Base-by-base conservation (phyloP, 2,888 invertebrate genomes). In the Dascillus cervinus region DNA sequence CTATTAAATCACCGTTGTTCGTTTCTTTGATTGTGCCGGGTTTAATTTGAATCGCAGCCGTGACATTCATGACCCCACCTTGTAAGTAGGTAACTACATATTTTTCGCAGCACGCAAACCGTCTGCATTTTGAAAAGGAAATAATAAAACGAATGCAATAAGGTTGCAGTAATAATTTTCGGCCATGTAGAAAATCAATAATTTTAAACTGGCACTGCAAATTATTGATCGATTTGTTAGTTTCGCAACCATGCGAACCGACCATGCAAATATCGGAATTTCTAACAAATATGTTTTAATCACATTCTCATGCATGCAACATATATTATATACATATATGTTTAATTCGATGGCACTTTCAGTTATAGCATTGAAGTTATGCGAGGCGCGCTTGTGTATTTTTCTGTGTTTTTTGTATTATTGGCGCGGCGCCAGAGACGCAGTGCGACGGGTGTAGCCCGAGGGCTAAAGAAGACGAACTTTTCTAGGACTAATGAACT, bases 401-500 rank as follows among this genome's bases (percentile, higher is more conserved):
- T 34, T 21, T 8, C 21, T 10, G 6, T 8, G 19, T 32, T 11
- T 8, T 24, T 24, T n/a, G 30, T 32, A 22, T 26, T 37, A 36
- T 55, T 62, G 62, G 62, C 60, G 38, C 35, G 31, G 38, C 40
- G 59, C 63, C 63, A 63, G 52, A 52, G 60, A 53, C 62, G 63
- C 63, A 63, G 47, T 63, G 60, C 60, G 58, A 50, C 49, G 38
- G 32, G 31, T 26, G 31, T 34, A 30, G 30, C 34, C 26, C 27
- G 32, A 8, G 17, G 8, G 8, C 17, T 17, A 8, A 17, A 17
- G 8, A 8, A 31, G 13, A 38, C 34, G 38, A 22, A 10, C 26
- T 26, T 9, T 31, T 25, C 30, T 33, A 34, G 31, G 26, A 13
- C 19, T 20, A 23, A 28, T 38, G 30, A 34, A 28, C 26, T 34